A percentile compares a stretch with the other conserved stretches of the same genome.
phyloP scores from a whole-genome alignment of 2,888 invertebrate species.

The Salticus scenicus region DNA sequence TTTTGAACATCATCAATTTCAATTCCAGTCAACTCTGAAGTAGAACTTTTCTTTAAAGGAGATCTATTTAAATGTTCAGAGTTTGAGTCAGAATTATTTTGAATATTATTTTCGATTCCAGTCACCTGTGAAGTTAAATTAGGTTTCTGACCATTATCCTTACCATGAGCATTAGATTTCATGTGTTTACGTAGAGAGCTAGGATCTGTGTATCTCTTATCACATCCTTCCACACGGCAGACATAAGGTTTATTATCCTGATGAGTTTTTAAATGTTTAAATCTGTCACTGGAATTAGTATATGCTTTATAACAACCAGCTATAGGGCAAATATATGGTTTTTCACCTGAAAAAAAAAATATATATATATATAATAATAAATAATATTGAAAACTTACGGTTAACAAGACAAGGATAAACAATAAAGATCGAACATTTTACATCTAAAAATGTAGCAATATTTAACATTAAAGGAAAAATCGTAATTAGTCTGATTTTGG shows the following conservation, averaged over 20 bases:
- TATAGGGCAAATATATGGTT: constrained; percentile 87
- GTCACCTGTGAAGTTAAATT: constrained; percentile 7
- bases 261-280: constrained; percentile 94
- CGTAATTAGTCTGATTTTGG: background rate
- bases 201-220: constrained; percentile 94
- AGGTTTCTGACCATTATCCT: constrained; percentile 43
- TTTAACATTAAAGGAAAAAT: background rate
- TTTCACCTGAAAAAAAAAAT: constrained; percentile 84
- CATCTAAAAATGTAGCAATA: background rate
- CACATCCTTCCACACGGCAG: constrained; percentile 92
- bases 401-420: no score
- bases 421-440: no score
- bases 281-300: constrained; percentile 94
- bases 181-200: constrained; percentile 94
- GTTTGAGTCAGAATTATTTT: constrained; percentile 5
- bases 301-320: constrained; percentile 93
- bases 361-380: no score
- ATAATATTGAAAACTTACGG: no score
- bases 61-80: constrained; percentile 14
- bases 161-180: constrained; percentile 77
- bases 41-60: constrained; percentile 34
- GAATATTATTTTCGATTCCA: constrained; percentile 39
- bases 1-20: no score
- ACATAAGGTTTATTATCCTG: constrained; percentile 94
- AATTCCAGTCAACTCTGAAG: no score